Base-by-base conservation (phyloP, 2,888 invertebrate species). In the Achlya flavicornis region DNA sequence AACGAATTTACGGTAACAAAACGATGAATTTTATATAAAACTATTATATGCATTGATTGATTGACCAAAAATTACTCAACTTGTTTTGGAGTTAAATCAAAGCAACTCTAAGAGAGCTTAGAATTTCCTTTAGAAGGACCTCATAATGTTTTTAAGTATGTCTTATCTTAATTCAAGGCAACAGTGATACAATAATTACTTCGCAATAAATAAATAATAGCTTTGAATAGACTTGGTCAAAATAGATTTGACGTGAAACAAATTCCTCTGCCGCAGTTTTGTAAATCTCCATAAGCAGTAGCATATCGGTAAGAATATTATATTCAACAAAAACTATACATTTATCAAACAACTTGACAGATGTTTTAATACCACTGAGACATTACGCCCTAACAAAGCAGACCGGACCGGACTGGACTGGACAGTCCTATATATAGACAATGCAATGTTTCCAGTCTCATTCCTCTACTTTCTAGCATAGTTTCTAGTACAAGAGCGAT, bases 401-500 rank as follows among this genome's bases (percentile, higher is more conserved):
- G 19, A 53, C 53, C 19, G n/a, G 53, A 19, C 53, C 7, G n/a
- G 53, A 19, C 53, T 3, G 19, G 16, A 53, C 53, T 19, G 10
- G 19, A 53, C 19, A 53, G 7, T 53, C 53, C 53, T 53, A 53
- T 53, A 53, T n/a, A 53, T 19, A 71, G 72, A 75, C 72, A 70
- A 76, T 79, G 72, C 74, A 75, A 75, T 74, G 74, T 81, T 72
- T 73, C 80, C 80, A 82, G 77, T 75, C 80, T 71, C 77, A 78
- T 82, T 84, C 80, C 76, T 76, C 74, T 79, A 81, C 84, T 84
- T 80, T 82, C 79, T 71, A 76, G 71, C 70, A 73, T 77, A 85
- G 85, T 87, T 86, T 86, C 81, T 81, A 53, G 16, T 53, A 53
- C 78, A 70, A 76, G 72, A 70, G 74, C 78, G 85, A 86, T 86